Conservation (phyloP, 1,140 invertebrate species). For the Dendroctonus ponderosae region DNA sequence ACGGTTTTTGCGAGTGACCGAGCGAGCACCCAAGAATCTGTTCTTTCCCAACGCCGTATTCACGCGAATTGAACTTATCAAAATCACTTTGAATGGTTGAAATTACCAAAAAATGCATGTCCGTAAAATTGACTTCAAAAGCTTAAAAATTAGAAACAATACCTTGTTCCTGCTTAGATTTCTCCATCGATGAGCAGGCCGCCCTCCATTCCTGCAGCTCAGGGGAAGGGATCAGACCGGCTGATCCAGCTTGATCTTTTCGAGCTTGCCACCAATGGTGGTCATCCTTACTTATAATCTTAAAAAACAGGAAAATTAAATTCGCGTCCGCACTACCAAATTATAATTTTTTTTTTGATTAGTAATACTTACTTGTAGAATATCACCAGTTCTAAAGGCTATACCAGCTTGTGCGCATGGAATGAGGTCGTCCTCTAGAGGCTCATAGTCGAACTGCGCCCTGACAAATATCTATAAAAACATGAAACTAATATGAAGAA, state of each 20-base stretch:
- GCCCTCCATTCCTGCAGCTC: conserved; percentile 98
- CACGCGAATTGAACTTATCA: too few species aligned
- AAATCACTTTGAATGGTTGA: too few species aligned
- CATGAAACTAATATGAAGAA: neutral
- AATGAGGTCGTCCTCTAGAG: conserved; percentile 95
- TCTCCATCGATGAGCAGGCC: conserved; percentile 89
- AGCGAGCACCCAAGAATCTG: too few species aligned
- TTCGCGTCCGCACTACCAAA: neutral
- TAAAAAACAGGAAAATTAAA: conserved; percentile 33
- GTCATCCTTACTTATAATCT: conserved; percentile 99
- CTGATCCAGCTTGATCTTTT: conserved; percentile 87
- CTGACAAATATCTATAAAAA: conserved; percentile 90
- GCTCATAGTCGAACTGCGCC: conserved; percentile 98
- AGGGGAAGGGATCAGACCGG: conserved; percentile 96
- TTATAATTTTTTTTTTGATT: conserved; percentile 1
- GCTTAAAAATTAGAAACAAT: neutral
- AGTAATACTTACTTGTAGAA: conserved; percentile 73
- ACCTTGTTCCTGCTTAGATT: conserved; percentile 95
- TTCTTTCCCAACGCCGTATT: too few species aligned
- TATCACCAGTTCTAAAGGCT: conserved; percentile 94
- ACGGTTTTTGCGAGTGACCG: too few species aligned
- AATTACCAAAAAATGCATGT: too few species aligned
- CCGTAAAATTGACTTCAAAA: neutral
- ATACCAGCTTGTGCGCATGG: conserved; percentile 97
- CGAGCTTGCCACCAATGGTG: conserved; percentile 99